phyloP scores from a whole-genome alignment of 35 echinoderm and acorn worm species.

The Ophioderma brevispina region DNA sequence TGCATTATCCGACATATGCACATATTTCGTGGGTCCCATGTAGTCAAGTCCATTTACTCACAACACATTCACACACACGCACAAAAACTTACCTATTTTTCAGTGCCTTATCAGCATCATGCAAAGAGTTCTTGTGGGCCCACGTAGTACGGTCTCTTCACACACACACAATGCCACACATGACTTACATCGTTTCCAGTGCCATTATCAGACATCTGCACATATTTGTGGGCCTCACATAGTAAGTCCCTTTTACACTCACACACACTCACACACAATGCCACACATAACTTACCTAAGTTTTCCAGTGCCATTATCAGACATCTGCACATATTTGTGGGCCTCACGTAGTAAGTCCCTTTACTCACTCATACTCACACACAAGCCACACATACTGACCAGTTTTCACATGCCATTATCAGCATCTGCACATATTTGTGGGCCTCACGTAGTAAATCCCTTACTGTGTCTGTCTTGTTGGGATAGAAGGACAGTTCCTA shows the following conservation, averaged over 20 bases:
- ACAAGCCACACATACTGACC: too few species aligned
- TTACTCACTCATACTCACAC: too few species aligned
- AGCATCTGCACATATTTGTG: constrained; percentile 65
- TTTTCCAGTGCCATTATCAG: constrained; percentile 84
- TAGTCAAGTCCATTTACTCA: too few species aligned
- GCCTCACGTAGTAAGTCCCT: constrained; percentile 82
- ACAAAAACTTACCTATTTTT: too few species aligned
- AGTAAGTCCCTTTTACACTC: constrained; percentile 71
- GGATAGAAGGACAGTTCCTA: constrained; percentile 92
- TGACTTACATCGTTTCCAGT: constrained; percentile 97
- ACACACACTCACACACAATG: too few species aligned
- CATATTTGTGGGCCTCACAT: constrained; percentile 72
- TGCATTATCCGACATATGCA: too few species aligned
- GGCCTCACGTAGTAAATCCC: constrained; percentile 82
- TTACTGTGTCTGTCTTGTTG: constrained; percentile 92
- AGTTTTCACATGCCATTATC: constrained; percentile 89
- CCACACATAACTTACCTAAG: constrained; percentile 96
- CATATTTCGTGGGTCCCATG: too few species aligned
- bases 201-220: constrained; percentile 74
- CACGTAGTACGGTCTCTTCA: too few species aligned
- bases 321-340: constrained; percentile 63
- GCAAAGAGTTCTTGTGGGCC: too few species aligned
- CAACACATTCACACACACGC: too few species aligned
- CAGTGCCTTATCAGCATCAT: too few species aligned
- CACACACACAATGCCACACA: too few species aligned